Conservation (phyloP, 2,888 invertebrate genomes). For the Leptopterna dolabrata region DNA sequence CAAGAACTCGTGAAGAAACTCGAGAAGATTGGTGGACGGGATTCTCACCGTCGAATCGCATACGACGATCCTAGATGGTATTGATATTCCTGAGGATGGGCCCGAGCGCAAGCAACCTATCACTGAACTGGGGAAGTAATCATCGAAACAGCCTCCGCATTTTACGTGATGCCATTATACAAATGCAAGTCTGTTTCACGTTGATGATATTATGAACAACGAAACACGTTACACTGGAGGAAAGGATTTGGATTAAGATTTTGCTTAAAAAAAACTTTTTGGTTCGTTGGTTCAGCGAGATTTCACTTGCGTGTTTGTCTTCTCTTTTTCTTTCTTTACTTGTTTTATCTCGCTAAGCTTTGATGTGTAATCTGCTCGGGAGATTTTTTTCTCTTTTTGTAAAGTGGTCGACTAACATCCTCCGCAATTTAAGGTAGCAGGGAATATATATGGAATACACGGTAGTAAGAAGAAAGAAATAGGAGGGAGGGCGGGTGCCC, state of each 20-base stretch:
- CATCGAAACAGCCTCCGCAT: too few species aligned
- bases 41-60: too few species aligned
- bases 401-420: slow-evolving; percentile 23
- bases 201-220: not conserved
- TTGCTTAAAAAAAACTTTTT: not conserved
- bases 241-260: not conserved
- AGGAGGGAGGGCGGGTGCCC: not conserved
- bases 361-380: slow-evolving; percentile 7
- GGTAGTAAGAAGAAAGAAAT: not conserved
- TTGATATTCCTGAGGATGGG: too few species aligned
- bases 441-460: not conserved
- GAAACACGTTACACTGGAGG: not conserved
- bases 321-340: not conserved
- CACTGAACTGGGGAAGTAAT: too few species aligned
- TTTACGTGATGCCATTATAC: too few species aligned
- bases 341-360: not conserved
- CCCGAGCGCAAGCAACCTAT: too few species aligned
- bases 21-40: too few species aligned
- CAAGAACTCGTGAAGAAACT: too few species aligned
- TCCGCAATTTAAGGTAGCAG: slow-evolving; percentile 23
- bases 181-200: not conserved
- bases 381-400: not conserved
- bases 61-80: too few species aligned
- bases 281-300: not conserved
- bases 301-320: not conserved